Conservation (phyloP, 2,113 vertebrate genomes). For the Callipepla squamata region DNA sequence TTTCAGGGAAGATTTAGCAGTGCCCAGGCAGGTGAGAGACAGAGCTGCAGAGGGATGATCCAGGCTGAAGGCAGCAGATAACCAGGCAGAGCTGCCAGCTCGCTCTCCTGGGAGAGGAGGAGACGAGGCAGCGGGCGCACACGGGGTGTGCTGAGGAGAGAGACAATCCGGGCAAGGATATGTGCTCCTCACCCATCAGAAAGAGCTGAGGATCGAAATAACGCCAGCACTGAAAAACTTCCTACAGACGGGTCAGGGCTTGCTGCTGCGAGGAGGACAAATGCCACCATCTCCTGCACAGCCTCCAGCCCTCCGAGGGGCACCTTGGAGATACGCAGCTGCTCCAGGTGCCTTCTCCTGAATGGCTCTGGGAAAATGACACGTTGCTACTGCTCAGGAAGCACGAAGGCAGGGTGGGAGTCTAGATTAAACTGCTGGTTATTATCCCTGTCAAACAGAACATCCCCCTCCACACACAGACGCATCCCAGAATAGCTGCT, state of each 20-base stretch:
- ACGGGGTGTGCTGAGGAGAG: fast-evolving
- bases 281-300: background rate
- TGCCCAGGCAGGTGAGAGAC: slow-evolving; percentile 37
- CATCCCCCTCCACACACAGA: background rate
- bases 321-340: fast-evolving
- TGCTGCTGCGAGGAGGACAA: background rate
- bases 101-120: background rate
- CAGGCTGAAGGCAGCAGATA: slow-evolving; percentile 17
- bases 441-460: background rate
- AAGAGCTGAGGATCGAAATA: background rate
- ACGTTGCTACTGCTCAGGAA: background rate
- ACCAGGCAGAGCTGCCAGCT: slow-evolving; percentile 1
- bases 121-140: background rate
- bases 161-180: background rate
- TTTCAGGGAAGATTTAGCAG: slow-evolving; percentile 48
- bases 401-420: background rate
- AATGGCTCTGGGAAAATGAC: background rate
- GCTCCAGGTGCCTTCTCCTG: background rate
- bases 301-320: background rate
- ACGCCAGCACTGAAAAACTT: background rate
- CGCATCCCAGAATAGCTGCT: background rate
- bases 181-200: background rate
- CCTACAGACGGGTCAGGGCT: background rate
- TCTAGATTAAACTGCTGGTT: background rate
- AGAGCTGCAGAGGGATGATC: slow-evolving; percentile 31